Conservation (phyloP, 2,797 vertebrate genomes). For the Myotis vivesi region DNA sequence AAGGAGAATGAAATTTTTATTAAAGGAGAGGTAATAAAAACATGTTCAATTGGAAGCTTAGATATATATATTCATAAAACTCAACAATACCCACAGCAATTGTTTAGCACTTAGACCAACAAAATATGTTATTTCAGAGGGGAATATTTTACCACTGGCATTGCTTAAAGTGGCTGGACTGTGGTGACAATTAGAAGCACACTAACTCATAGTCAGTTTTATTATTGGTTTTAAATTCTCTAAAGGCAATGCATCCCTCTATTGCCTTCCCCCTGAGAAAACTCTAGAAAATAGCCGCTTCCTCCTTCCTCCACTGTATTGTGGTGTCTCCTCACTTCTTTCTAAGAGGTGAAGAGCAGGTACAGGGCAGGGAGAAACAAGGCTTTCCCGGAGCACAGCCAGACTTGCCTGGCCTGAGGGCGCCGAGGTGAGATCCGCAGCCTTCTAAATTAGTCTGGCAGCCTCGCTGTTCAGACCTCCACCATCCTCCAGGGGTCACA, state of each 20-base stretch:
- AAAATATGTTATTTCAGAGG: not conserved
- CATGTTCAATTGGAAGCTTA: not conserved
- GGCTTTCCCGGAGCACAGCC: not conserved
- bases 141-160: not conserved
- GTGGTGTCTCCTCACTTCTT: not conserved
- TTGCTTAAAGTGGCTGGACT: not conserved
- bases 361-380: not conserved
- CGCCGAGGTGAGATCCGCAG: not conserved
- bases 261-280: not conserved
- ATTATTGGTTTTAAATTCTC: not conserved
- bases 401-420: not conserved
- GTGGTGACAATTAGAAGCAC: not conserved
- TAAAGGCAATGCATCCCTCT: not conserved
- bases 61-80: conserved; percentile 28
- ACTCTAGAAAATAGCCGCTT: not conserved
- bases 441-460: not conserved
- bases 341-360: not conserved
- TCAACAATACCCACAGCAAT: conserved; percentile 6
- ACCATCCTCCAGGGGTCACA: no score
- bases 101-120: not conserved
- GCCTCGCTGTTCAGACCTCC: not conserved
- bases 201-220: not conserved
- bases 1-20: not conserved
- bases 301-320: not conserved
- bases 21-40: conserved; percentile 31